phyloP scores from a whole-genome alignment of 2,888 invertebrate species.

The Apodemia mormo region DNA sequence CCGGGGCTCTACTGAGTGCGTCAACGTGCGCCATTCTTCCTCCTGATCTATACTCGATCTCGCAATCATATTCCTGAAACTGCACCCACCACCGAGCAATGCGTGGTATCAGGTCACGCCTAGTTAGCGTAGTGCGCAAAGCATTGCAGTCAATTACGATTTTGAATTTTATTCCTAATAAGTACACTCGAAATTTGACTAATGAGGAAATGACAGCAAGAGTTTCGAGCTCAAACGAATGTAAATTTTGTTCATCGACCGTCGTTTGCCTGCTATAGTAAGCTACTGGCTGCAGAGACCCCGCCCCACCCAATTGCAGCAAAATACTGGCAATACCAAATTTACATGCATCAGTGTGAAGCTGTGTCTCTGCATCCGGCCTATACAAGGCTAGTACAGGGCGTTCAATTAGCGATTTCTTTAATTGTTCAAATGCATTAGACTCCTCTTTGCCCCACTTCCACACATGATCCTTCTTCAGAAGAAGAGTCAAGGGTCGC shows the following conservation, averaged over 20 bases:
- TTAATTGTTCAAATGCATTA: too few species aligned
- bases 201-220: neutral
- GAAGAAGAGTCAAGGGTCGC: too few species aligned
- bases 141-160: constrained; percentile 2
- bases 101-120: too few species aligned
- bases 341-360: constrained; percentile 9
- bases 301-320: constrained; percentile 17
- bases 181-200: constrained; percentile 3
- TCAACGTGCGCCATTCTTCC: constrained; percentile 27
- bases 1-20: constrained; percentile 21
- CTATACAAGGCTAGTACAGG: too few species aligned
- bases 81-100: constrained; percentile 7
- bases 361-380: neutral
- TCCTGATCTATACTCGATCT: constrained; percentile 9
- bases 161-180: constrained; percentile 9
- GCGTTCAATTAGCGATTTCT: too few species aligned
- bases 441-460: neutral
- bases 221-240: neutral
- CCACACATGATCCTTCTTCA: neutral
- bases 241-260: neutral
- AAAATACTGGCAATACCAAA: constrained; percentile 7
- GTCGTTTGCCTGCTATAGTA: constrained; percentile 7
- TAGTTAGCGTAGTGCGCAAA: too few species aligned
- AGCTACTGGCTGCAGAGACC: neutral
- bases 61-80: too few species aligned